Conservation (phyloP, 2,113 vertebrate genomes). For the Campylorhamphus procurvoides region DNA sequence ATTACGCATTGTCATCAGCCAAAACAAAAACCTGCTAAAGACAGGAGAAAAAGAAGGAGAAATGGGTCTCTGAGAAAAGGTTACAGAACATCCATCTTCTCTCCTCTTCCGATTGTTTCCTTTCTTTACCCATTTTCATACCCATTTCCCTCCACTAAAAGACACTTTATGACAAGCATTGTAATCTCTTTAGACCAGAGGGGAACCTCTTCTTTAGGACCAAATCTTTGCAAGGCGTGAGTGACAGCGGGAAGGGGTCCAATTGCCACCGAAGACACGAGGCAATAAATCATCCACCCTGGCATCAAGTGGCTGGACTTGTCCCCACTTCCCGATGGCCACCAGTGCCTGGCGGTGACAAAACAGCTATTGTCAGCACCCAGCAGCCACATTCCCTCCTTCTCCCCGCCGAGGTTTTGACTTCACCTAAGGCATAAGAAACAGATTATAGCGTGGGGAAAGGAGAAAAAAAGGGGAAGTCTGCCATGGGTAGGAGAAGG, state of each 20-base stretch:
- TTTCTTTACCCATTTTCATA: slow-evolving; percentile 87
- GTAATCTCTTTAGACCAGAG: slow-evolving; percentile 86
- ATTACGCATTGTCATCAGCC: slow-evolving; percentile 87
- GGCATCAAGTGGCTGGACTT: slow-evolving; percentile 81
- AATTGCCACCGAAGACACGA: slow-evolving; percentile 93
- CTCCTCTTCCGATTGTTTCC: slow-evolving; percentile 87
- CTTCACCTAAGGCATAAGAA: slow-evolving; percentile 71
- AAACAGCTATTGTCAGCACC: slow-evolving; percentile 87
- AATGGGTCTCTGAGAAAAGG: slow-evolving; percentile 88
- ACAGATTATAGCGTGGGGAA: background rate
- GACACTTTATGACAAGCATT: slow-evolving; percentile 96
- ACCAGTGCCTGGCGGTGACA: slow-evolving; percentile 86
- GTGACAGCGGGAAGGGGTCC: slow-evolving; percentile 94
- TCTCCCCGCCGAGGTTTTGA: slow-evolving; percentile 67
- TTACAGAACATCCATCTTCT: slow-evolving; percentile 91
- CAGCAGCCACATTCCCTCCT: slow-evolving; percentile 72
- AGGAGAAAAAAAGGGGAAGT: background rate
- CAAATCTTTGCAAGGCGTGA: slow-evolving; percentile 86
- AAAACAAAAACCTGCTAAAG: slow-evolving; percentile 83
- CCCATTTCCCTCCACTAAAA: slow-evolving; percentile 82
- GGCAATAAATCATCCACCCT: slow-evolving; percentile 98
- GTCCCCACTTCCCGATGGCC: slow-evolving; percentile 86
- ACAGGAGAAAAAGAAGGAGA: slow-evolving; percentile 85
- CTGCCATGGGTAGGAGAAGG: background rate
- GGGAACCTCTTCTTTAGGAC: slow-evolving; percentile 88